Base-by-base conservation (phyloP, 2,797 vertebrate species). In the Acanthurus lineatus region DNA sequence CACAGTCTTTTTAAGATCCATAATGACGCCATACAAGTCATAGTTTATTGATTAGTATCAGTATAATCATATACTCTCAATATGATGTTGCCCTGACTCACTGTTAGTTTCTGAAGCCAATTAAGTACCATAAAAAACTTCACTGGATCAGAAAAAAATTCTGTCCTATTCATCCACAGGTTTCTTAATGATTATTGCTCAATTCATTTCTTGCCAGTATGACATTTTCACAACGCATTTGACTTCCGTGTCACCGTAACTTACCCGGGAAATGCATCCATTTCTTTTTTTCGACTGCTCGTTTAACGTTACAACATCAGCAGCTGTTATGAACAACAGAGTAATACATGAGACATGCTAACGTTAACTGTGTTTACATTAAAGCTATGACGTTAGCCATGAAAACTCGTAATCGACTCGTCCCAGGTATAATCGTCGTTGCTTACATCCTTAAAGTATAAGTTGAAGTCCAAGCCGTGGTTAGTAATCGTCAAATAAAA, bases 221-320 rank as follows among this genome's bases (percentile, higher is more conserved):
- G 10, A 44, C 11, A 15, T 61, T 3, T 16, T 51, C 6, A 48
- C 10, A n/a, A 63, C 12, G 14, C 6, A 35, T 10, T 16, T 16
- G 6, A 19, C 8, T 58, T 44, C 14, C 10, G 16, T 3, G 2
- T 14, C 28, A 38, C 49, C 19, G 9, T 32, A 32, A 32, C 28
- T 32, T 77, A 84, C 82, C 74, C 73, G 12, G 57, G 42, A 42
- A 19, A 3, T 1, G 66, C 32, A 7, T 83, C 81, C 81, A 51
- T 78, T 1, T 32, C 8, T n/a, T 51, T 4, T 49, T 9, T 8
- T 12, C 35, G 16, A n/a, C 9, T 2, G 12, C n/a, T 3, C 8
- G 1, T 6, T 4, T 0, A 6, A 3, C 3, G 51, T 1, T 20
- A 12, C 14, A 3, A 51, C 8, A 22, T 5, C 25, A 17, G 11